phyloP scores from a whole-genome alignment of 1,140 invertebrate genomes.

The Teleogryllus occipitalis region DNA sequence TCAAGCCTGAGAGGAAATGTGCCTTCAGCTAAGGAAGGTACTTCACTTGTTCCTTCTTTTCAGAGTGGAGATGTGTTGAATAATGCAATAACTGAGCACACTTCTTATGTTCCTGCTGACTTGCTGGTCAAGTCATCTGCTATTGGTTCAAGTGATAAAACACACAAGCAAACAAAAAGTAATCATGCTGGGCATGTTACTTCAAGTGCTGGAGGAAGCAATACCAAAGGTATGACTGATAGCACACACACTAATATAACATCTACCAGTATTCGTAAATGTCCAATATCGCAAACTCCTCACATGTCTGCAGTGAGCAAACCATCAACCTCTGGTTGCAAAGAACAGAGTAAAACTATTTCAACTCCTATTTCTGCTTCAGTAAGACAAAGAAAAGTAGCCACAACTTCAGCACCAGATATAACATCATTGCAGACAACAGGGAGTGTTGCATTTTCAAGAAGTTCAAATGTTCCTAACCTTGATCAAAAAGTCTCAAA shows the following conservation, averaged over 20 bases:
- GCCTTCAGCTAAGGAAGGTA: too few species aligned
- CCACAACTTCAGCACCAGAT: conserved; percentile 15
- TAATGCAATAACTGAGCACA: too few species aligned
- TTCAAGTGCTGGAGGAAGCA: background rate
- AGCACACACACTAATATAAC: background rate
- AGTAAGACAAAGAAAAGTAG: conserved; percentile 18
- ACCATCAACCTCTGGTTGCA: background rate
- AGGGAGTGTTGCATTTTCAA: background rate
- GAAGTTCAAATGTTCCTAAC: background rate
- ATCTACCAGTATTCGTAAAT: background rate
- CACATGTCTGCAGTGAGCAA: background rate
- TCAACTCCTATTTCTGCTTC: background rate
- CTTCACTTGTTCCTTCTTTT: too few species aligned
- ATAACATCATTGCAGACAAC: conserved; percentile 7
- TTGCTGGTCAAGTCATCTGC: background rate
- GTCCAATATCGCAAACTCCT: background rate
- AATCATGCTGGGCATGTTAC: background rate
- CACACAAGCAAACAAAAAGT: too few species aligned
- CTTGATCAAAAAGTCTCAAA: background rate
- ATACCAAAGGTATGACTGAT: background rate
- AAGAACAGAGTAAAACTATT: background rate
- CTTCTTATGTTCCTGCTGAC: background rate
- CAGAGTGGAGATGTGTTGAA: too few species aligned
- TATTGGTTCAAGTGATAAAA: background rate
- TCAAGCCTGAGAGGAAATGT: background rate